Conservation (phyloP, 2,797 vertebrate species). For the Calcarius lapponicus region DNA sequence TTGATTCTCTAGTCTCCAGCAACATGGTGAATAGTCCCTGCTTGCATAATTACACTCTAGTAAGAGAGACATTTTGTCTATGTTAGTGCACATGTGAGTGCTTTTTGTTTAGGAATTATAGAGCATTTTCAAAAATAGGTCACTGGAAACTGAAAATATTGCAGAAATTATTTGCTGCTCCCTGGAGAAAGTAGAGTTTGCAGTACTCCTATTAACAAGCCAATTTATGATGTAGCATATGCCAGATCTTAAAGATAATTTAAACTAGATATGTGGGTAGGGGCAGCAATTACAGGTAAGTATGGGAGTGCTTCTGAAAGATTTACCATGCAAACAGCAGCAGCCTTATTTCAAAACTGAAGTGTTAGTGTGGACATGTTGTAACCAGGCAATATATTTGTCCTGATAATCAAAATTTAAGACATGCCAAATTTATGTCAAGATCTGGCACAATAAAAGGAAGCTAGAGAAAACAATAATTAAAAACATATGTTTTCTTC, state of each 20-base stretch:
- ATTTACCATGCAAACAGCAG: not conserved
- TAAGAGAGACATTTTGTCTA: not conserved
- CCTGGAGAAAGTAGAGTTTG: constrained; percentile 37
- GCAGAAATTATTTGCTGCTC: constrained; percentile 52
- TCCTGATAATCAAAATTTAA: not conserved
- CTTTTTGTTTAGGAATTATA: constrained; percentile 30
- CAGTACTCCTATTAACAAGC: constrained; percentile 10
- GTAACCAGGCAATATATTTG: not conserved
- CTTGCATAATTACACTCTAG: constrained; percentile 1
- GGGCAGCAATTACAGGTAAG: not conserved
- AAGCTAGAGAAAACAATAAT: not conserved
- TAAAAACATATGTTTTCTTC: not conserved
- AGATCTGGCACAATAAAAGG: not conserved
- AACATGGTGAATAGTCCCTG: not conserved
- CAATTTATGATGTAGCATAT: not conserved
- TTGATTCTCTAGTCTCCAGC: constrained; percentile 16
- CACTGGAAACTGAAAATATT: constrained; percentile 36
- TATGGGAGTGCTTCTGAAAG: not conserved
- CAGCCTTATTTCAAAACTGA: not conserved
- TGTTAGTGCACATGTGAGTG: not conserved
- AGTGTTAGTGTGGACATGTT: not conserved
- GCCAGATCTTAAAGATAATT: constrained; percentile 24
- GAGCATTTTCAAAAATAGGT: constrained; percentile 35
- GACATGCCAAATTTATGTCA: not conserved
- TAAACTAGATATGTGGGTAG: not conserved